Base-by-base conservation (phyloP, 64 coral and sea anemone genomes). In the Pocillopora damicornis region DNA sequence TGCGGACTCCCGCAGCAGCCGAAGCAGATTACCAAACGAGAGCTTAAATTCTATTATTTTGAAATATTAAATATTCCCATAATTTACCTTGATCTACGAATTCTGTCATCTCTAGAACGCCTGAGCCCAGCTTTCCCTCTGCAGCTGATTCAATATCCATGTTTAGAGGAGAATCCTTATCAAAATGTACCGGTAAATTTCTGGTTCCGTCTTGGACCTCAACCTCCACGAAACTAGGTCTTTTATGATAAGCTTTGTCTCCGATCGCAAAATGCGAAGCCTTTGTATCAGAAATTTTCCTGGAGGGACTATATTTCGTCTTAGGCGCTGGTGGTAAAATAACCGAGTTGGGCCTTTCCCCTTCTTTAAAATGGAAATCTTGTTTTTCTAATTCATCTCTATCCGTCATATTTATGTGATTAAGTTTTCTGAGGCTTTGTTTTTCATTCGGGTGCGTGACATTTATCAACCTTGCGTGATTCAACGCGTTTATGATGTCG, bases 11-110 rank as follows among this genome's bases (percentile, higher is more conserved):
- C 42, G 42, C 42, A 7, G 42, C 42, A 51, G 42, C 42, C 7
- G 42, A 51, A 7, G 42, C 30, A 30, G 30, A 30, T 30, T 30
- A 0, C 42, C 42, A 7, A 7, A 2, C 42, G 0, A 7, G 42
- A 4, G 42, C 42, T 51, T 51, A 51, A 67, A 67, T 20, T 18
- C 63, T 66, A 66, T 66, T 69, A 69, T 69, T 10, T 22, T 23
- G 11, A 15, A 22, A 45, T 56, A 36, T 15, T 17, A 11, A 0
- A 20, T 22, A 18, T 57, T 76, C 1, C 15, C 37, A n/a, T 11
- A 26, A 57, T 63, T 38, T 73, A 85, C 81, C 81, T 72, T 72
- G 81, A 20, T 85, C 81, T 22, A 85, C 65, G 11, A 57, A 85
- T 22, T 85, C 81, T 8, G 65, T 85, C 12, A 85, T 7, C 16